Evolutionary conservation across 2,797 vertebrate genomes (phyloP).

Genomic region (Darevskia nairensis): DNA sequence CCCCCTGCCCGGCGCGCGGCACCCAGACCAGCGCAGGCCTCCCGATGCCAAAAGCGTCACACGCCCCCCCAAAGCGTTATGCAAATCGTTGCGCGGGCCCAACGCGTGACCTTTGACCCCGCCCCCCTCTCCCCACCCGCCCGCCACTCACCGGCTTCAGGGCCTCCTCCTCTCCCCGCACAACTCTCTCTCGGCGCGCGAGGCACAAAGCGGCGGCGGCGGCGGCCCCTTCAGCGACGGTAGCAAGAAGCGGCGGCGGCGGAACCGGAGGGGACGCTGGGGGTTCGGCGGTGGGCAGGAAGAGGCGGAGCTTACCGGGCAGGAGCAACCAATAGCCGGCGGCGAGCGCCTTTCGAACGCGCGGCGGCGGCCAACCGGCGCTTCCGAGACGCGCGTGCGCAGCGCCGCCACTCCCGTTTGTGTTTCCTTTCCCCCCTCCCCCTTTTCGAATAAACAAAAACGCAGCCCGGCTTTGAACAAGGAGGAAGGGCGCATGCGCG

Average conservation of each 20-base stretch:
- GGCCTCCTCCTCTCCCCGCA: not conserved
- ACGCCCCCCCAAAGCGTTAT: not conserved
- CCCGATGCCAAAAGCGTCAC: too few relatives aligned
- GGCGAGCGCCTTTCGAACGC: conserved; percentile 41
- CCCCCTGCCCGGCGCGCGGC: too few relatives aligned
- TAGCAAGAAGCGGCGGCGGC: not conserved
- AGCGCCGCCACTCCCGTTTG: too few relatives aligned
- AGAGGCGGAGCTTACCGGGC: not conserved
- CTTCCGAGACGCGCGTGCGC: not conserved
- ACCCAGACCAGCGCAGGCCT: too few relatives aligned
- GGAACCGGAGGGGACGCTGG: conserved; percentile 8
- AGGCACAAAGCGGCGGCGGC: not conserved
- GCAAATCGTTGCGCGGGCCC: not conserved
- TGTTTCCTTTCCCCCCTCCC: not conserved
- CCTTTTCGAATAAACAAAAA: too few relatives aligned
- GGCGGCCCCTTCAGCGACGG: not conserved
- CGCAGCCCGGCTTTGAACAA: not conserved
- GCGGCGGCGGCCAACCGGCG: not conserved
- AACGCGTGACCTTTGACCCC: not conserved
- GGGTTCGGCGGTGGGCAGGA: not conserved
- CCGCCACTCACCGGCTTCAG: conserved; percentile 42
- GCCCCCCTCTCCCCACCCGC: not conserved
- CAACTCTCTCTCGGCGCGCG: not conserved
- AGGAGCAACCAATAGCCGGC: conserved; percentile 38
- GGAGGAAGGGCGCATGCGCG: not conserved